A percentile compares a stretch with the other conserved stretches of the same genome.
These are phyloP conservation scores for Crenuchus spilurus DNA, from an alignment of 2,797 vertebrate genomes.

Conservation along the genomic window DNA sequence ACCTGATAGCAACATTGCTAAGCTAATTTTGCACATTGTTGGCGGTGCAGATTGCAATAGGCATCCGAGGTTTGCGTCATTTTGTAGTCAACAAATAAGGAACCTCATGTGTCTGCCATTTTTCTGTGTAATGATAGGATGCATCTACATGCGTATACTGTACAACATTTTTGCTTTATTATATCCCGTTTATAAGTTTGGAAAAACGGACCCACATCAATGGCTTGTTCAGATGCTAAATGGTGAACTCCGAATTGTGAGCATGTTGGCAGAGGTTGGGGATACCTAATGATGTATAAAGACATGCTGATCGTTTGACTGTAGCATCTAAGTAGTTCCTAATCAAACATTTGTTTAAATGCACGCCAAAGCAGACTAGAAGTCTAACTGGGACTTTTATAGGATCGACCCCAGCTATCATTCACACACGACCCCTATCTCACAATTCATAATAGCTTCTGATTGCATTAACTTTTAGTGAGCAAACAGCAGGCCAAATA, in stretches of 20 bases:
- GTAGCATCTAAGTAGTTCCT: neutral
- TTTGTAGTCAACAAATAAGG: too few relatives aligned
- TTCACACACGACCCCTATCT: neutral
- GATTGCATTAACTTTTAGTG: conserved; percentile 4
- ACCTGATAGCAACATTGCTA: neutral
- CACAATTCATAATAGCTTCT: neutral
- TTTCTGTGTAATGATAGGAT: too few relatives aligned
- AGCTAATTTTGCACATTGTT: too few relatives aligned
- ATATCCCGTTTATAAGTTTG: too few relatives aligned
- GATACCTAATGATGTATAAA: neutral
- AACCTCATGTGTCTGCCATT: too few relatives aligned
- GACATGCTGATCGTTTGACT: neutral
- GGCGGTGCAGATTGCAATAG: too few relatives aligned
- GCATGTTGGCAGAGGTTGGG: neutral
- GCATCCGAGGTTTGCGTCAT: too few relatives aligned
- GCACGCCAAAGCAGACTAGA: neutral
- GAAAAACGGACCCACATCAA: too few relatives aligned
- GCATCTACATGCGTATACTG: too few relatives aligned
- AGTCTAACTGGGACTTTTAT: neutral
- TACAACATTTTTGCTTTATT: too few relatives aligned
- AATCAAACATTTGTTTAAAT: neutral
- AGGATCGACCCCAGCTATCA: neutral
- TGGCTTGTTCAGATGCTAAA: neutral
- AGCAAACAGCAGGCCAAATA: conserved; percentile 19
- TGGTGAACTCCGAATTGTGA: neutral